Evolutionary conservation across 2,113 vertebrate species (phyloP), one percentile per base, ranked within the genome.

Genomic region (Ceyx melanurus): DNA sequence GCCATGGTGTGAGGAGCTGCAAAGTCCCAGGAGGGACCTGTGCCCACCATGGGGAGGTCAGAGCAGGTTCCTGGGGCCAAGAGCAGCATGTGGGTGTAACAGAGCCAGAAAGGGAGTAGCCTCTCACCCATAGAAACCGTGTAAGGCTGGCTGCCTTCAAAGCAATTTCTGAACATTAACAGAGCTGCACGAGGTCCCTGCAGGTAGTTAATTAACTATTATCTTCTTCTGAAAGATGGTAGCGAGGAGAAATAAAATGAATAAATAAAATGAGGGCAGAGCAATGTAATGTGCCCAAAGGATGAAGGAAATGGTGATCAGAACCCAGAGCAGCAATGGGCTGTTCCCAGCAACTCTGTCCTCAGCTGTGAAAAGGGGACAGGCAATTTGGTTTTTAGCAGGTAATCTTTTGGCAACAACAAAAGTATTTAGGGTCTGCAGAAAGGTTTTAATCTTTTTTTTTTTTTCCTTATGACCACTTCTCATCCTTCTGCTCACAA

Each of bases 11-110:
- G 48, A 51, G 42, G 16, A 14, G 40, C 19, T 56, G 20, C 62
- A 29, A 13, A 33, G 0, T 2, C 13, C 45, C 2, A 1, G 33
- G 40, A 11, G 31, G 80, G 80, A 86, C 11, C 5, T 2, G 17
- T 14, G 33, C 8, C 16, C 6, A 7, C 46, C 1, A 0, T 0
- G 2, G 29, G 56, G 20, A 68, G 15, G 17, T 43, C 0, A 1
- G 51, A 62, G 5, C 1, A 0, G 19, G 45, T 5, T 64, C 45
- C 43, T 2, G 4, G 48, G 21, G 45, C 79, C 15, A 19, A 65
- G 42, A 57, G 42, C 70, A 62, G 26, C 5, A 0, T 13, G 33
- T 42, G 54, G 81, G 46, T 50, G 37, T 74, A 33, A 48, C 7
- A 11, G 25, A 11, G 28, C 6, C 4, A 1, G 42, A 35, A 56